These are phyloP conservation scores for Nebria salina DNA, from an alignment of 2,888 invertebrate genomes.

Conservation along the genomic window DNA sequence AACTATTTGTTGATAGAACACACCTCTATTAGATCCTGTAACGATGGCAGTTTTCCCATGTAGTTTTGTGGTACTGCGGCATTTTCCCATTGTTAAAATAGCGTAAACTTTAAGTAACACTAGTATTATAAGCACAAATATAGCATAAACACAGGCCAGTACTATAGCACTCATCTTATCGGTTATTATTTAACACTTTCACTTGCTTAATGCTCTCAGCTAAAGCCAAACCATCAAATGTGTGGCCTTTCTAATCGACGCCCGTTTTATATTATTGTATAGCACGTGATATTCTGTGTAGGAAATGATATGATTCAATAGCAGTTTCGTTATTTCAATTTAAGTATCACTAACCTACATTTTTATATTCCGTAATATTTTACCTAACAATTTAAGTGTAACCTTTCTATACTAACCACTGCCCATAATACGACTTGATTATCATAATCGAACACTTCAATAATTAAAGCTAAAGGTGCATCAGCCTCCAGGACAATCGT, in stretches of 20 bases:
- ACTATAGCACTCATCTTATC: slow-evolving; percentile 11
- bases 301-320: background rate
- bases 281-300: background rate
- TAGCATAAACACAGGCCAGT: slow-evolving; percentile 23
- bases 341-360: no score
- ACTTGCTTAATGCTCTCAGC: background rate
- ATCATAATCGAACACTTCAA: no score
- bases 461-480: no score
- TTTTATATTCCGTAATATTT: no score
- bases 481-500: no score
- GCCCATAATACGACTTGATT: no score
- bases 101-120: slow-evolving; percentile 50
- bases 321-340: background rate
- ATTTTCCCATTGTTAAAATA: slow-evolving; percentile 52
- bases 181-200: background rate
- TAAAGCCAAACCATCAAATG: background rate
- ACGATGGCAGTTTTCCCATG: slow-evolving; percentile 58
- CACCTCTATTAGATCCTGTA: slow-evolving; percentile 58
- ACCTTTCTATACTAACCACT: no score
- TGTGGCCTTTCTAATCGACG: background rate
- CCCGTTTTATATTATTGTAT: background rate
- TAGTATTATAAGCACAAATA: slow-evolving; percentile 33
- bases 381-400: no score
- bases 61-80: slow-evolving; percentile 55
- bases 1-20: background rate